Evolutionary conservation across 2,888 invertebrate genomes (phyloP), one percentile per base, ranked within the genome.

Genomic region (Busseola fusca): DNA sequence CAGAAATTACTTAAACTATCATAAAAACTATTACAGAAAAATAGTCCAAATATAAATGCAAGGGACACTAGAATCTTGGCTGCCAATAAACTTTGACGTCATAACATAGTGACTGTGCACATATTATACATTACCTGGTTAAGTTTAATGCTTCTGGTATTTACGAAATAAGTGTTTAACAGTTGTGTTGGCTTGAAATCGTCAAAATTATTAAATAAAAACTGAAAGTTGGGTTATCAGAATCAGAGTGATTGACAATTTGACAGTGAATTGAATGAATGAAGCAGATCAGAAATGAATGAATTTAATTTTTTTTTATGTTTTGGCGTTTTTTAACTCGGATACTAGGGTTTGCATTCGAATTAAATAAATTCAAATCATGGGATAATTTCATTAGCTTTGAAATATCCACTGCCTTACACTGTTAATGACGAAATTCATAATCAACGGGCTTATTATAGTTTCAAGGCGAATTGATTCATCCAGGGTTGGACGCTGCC

Each of bases 191-290:
- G 58, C 69, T 69, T 67, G 14, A 59, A 76, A 63, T 75, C 62
- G 54, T 63, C 75, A 75, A 81, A 75, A 72, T 62, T 76, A 65
- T 63, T 74, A 75, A 56, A 71, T 70, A 65, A 68, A 70, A 76
- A 50, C 63, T 64, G 65, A 67, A 76, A 74, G 71, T 75, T 69
- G 84, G 80, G 83, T 84, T 84, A 84, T 1, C 58, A 56, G 42
- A 58, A 18, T 30, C 40, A 67, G 37, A 64, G 30, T 42, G 57
- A 78, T 63, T 78, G 62, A 63, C 78, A 78, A 72, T 75, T 54
- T 62, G 54, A 45, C 59, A 57, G 56, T 57, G 5, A 40, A 40
- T 52, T 72, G 63, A 73, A n/a, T 56, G 74, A 74, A 25, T 69
- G 68, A 48, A 40, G 25, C 27, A 57, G 30, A 37, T 1, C 18